These are phyloP conservation scores for Kryptolebias ocellatus DNA, from an alignment of 2,797 vertebrate genomes.

Conservation along the genomic window DNA sequence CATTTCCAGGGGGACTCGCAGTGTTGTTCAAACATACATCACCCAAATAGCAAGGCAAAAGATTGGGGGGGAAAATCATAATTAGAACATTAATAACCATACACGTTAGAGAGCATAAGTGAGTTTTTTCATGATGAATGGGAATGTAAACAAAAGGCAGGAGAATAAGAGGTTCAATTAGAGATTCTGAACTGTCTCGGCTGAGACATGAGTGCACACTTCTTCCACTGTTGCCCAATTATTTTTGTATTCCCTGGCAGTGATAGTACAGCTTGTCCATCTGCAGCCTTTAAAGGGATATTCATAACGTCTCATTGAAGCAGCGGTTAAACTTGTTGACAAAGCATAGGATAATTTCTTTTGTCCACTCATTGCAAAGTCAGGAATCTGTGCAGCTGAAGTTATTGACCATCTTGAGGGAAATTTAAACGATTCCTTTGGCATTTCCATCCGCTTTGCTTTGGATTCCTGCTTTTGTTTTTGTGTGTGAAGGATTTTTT, in stretches of 20 bases:
- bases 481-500: neutral
- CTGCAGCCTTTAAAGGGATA: conserved; percentile 75
- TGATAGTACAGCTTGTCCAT: conserved; percentile 71
- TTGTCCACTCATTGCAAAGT: conserved; percentile 48
- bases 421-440: conserved; percentile 64
- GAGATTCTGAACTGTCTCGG: conserved; percentile 57
- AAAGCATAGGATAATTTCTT: conserved; percentile 35
- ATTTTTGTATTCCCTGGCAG: conserved; percentile 72
- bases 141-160: conserved; percentile 71
- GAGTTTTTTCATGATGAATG: conserved; percentile 68
- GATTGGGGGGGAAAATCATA: conserved; percentile 71
- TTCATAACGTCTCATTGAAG: conserved; percentile 70
- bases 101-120: conserved; percentile 72
- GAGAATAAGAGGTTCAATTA: conserved; percentile 64
- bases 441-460: conserved; percentile 19
- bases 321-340: conserved; percentile 64
- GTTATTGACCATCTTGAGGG: conserved; percentile 71
- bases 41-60: conserved; percentile 65
- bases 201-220: conserved; percentile 46
- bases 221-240: conserved; percentile 71
- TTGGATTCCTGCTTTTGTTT: conserved; percentile 13
- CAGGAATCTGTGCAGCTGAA: conserved; percentile 73
- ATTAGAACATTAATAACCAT: conserved; percentile 80
- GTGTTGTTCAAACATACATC: conserved; percentile 62
- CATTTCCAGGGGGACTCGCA: conserved; percentile 48